phyloP scores from a whole-genome alignment of 2,888 invertebrate genomes.

The Schizaphis graminum region DNA sequence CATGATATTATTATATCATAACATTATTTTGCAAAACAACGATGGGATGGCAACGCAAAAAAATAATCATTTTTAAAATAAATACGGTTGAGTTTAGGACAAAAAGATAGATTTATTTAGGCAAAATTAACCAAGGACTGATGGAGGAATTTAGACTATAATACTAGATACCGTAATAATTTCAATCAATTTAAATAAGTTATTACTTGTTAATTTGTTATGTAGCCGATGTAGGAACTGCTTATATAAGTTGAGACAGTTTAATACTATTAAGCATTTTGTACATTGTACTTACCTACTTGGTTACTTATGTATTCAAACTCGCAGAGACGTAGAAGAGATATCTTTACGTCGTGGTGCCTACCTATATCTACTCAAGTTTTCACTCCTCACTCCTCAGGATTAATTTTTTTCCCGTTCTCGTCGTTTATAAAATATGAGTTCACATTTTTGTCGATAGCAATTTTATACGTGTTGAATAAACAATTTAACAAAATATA shows the following conservation, averaged over 20 bases:
- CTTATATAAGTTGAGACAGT: too few relatives aligned
- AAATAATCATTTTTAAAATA: background rate
- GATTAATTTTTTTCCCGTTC: background rate
- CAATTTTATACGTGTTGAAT: background rate
- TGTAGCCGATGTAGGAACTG: too few relatives aligned
- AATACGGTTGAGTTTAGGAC: background rate
- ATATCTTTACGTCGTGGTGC: too few relatives aligned
- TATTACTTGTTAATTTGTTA: background rate
- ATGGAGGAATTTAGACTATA: background rate
- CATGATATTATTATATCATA: background rate
- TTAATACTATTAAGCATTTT: background rate
- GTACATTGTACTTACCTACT: background rate
- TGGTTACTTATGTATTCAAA: background rate
- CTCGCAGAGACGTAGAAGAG: background rate
- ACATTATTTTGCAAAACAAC: background rate
- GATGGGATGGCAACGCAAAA: background rate
- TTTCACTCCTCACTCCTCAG: background rate
- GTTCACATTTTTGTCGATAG: background rate
- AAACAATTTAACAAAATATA: background rate
- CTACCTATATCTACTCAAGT: background rate
- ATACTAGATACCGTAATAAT: background rate
- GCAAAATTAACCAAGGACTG: background rate
- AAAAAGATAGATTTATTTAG: background rate
- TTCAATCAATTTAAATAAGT: background rate
- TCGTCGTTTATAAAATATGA: background rate